A percentile compares a stretch with the other conserved stretches of the same genome.
These are phyloP conservation scores for Tachyglossus aculeatus DNA, from an alignment of 2,797 vertebrate genomes.

Conservation along the genomic window DNA sequence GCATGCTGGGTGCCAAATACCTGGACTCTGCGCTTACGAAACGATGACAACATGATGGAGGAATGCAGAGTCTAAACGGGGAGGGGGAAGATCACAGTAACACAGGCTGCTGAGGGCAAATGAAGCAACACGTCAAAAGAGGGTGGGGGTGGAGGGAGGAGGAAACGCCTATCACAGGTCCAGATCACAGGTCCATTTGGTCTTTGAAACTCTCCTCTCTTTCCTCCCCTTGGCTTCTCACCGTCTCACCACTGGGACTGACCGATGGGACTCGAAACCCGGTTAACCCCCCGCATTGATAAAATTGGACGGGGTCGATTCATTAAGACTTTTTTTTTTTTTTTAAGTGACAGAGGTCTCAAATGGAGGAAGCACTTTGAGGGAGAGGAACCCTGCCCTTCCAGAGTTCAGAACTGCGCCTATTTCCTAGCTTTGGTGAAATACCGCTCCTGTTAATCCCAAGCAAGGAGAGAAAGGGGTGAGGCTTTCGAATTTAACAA, in stretches of 20 bases:
- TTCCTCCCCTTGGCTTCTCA: neutral
- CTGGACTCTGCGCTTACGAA: slow-evolving; percentile 91
- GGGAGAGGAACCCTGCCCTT: neutral
- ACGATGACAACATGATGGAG: slow-evolving; percentile 84
- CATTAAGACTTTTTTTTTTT: no score
- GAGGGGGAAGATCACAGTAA: slow-evolving; percentile 70
- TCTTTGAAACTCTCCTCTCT: neutral
- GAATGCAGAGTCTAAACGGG: slow-evolving; percentile 73
- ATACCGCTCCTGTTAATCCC: no score
- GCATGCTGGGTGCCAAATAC: slow-evolving; percentile 80
- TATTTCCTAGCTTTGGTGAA: no score
- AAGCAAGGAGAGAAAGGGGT: no score
- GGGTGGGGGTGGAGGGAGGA: slow-evolving; percentile 12
- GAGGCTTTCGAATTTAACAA: no score
- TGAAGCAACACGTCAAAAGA: neutral
- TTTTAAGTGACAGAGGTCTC: no score
- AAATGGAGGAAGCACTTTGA: neutral
- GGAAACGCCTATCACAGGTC: slow-evolving; percentile 13
- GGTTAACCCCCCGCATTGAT: neutral
- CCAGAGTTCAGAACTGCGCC: no score
- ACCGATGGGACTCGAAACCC: fast-evolving
- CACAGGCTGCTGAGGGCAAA: slow-evolving; percentile 58
- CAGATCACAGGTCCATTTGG: neutral
- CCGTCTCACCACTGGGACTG: neutral
- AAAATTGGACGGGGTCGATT: no score